Evolutionary conservation across 2,888 invertebrate genomes (phyloP), one percentile per base, ranked within the genome.

Genomic region (Eustalomyia histrio): DNA sequence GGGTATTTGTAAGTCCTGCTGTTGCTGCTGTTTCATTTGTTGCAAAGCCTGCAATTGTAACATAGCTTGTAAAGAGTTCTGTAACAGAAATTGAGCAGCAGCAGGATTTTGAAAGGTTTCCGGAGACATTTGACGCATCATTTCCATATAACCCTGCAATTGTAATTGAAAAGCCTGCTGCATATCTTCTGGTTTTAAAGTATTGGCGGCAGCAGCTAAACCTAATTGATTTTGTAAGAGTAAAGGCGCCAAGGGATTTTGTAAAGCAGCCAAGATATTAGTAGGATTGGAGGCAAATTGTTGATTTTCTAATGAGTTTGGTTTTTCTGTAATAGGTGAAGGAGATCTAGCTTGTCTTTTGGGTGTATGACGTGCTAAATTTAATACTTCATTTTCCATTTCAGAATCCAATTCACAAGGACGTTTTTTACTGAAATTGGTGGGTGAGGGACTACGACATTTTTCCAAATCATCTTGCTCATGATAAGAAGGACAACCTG

Each of bases 31-130:
- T 76, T 93, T 92, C 67, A 92, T 91, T 84, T 95, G 94, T 85
- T 96, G 96, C 76, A 96, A 92, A 84, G 95, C 95, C 87, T 96
- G 96, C 78, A 96, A 92, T 89, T 96, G 96, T 86, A 95, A 95
- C 87, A 96, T 94, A 6, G 95, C 95, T 89, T 96, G 96, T 89
- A 90, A 84, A 5, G 89, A 95, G 90, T 95, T 95, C 89, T 95
- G 95, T 71, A 95, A 90, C 89, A 95, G 93, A 88, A 95, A 94
- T 88, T 95, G 95, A 21, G 94, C 93, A 85, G 88, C 87, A 35
- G 90, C 82, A 9, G 89, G 86, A 83, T 86, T 89, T 63, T 89
- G 86, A 33, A 85, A 85, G 1, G 84, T 81, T 6, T 90, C 90
- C 0, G 89, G 88, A 0, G 88, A 85, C 76, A 90, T 83, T 63